Base-by-base conservation (phyloP, 1,140 invertebrate genomes). In the Pectinophora gossypiella region DNA sequence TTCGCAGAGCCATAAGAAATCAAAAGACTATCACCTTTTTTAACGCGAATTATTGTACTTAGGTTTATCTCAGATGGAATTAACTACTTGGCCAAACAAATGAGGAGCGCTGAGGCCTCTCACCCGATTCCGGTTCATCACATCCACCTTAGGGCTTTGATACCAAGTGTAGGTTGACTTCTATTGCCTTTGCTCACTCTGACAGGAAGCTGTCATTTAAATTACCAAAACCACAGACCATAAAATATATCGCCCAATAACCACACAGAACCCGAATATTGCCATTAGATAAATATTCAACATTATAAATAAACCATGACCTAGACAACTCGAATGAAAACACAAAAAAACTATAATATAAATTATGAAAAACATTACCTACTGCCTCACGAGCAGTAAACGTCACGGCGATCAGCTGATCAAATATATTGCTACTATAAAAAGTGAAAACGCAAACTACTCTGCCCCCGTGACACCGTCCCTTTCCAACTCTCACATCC, bases 341-440 rank as follows among this genome's bases (percentile, higher is more conserved):
- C 67, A 73, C 64, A 73, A 40, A 20, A 76, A 69, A 64, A 74
- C 69, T 74, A 71, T 75, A 82, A 80, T 80, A 83, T 86, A 86
- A 84, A 83, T 86, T 86, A 86, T 85, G 72, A 86, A 85, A 86
- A 83, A 83, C 74, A 81, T 72, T 72, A 72, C 77, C 72, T 68
- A 42, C 54, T 21, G 21, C 61, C 65, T 65, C 73, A 70, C 72
- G 64, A 63, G 72, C 75, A 75, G 73, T 85, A 84, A 85, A 87
- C 75, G 84, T 87, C 84, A 84, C 68, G 64, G 51, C 78, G 84
- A 87, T 87, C 84, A 87, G 84, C 84, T 87, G 84, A 85, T 87
- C 81, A 87, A 87, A 87, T 87, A 87, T 84, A 87, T 85, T 85
- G 79, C 84, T 82, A 82, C 83, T 85, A 85, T 87, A 87, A 87